Conservation (phyloP, 1,140 invertebrate species). For the Caerostris darwini region DNA sequence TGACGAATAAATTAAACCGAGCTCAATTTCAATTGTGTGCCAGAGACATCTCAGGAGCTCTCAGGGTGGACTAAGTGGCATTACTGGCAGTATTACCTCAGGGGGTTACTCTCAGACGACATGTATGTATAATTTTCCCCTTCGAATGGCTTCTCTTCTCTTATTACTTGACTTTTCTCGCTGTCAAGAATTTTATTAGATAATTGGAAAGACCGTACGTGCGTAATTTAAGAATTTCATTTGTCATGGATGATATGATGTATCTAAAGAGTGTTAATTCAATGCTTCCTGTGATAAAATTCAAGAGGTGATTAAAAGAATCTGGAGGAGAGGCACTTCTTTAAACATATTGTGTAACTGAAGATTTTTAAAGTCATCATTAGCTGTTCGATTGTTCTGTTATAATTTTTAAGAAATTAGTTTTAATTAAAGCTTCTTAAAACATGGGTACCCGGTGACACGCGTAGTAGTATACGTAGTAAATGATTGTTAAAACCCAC, state of each 20-base stretch:
- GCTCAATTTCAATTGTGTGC: slow-evolving; percentile 9
- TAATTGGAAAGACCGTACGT: background rate
- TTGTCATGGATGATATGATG: background rate
- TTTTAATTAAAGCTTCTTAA: too few relatives aligned
- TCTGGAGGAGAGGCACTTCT: background rate
- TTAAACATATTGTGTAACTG: background rate
- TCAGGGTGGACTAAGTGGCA: background rate
- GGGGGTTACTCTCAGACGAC: background rate
- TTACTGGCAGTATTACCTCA: background rate
- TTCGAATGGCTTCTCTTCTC: background rate
- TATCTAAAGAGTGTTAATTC: background rate
- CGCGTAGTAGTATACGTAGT: too few relatives aligned
- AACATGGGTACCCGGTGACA: too few relatives aligned
- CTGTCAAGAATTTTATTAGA: background rate
- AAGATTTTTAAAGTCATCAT: too few relatives aligned
- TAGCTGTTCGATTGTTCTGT: too few relatives aligned
- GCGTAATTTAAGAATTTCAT: background rate
- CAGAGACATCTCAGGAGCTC: background rate
- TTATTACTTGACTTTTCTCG: background rate
- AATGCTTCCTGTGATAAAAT: background rate
- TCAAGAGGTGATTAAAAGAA: background rate
- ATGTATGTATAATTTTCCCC: background rate
- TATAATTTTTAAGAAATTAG: too few relatives aligned
- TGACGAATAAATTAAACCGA: background rate
- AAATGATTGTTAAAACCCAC: too few relatives aligned